Conservation (phyloP, 2,888 invertebrate genomes). For the Oligia fasciuncula region DNA sequence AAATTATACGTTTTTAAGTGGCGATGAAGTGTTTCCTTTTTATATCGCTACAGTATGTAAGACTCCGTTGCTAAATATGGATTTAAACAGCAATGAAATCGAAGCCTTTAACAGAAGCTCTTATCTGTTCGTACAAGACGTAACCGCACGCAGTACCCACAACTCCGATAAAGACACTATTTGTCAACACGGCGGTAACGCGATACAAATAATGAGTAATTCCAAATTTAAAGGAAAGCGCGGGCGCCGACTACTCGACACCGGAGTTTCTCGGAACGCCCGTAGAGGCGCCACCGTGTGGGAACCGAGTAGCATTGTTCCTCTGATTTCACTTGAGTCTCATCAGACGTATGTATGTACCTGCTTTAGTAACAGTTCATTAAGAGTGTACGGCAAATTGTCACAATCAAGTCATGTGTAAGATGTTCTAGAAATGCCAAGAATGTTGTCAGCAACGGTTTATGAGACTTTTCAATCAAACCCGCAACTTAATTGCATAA, state of each 20-base stretch:
- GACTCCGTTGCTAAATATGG: not conserved
- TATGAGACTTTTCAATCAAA: not conserved
- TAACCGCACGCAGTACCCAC: slow-evolving; percentile 41
- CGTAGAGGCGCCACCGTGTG: slow-evolving; percentile 80
- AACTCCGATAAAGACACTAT: slow-evolving; percentile 56
- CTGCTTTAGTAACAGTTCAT: slow-evolving; percentile 45
- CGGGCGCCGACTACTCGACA: slow-evolving; percentile 72
- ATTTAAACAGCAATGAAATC: not conserved
- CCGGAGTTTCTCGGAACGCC: slow-evolving; percentile 78
- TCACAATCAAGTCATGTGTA: slow-evolving; percentile 14
- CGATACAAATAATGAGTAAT: slow-evolving; percentile 74
- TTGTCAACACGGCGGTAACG: slow-evolving; percentile 61
- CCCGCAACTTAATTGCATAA: not conserved
- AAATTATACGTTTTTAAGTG: too few relatives aligned
- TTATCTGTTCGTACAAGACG: slow-evolving; percentile 40
- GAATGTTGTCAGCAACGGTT: not conserved
- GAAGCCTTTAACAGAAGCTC: not conserved
- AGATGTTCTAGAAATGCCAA: slow-evolving; percentile 26
- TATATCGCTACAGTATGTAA: too few relatives aligned
- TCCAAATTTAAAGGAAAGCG: slow-evolving; percentile 83
- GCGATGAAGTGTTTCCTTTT: too few relatives aligned
- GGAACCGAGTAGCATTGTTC: slow-evolving; percentile 81
- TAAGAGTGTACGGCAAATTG: slow-evolving; percentile 54
- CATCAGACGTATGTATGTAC: slow-evolving; percentile 56
- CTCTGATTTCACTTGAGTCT: slow-evolving; percentile 78